phyloP scores from a whole-genome alignment of 2,888 invertebrate species.

The Philaethria dido region DNA sequence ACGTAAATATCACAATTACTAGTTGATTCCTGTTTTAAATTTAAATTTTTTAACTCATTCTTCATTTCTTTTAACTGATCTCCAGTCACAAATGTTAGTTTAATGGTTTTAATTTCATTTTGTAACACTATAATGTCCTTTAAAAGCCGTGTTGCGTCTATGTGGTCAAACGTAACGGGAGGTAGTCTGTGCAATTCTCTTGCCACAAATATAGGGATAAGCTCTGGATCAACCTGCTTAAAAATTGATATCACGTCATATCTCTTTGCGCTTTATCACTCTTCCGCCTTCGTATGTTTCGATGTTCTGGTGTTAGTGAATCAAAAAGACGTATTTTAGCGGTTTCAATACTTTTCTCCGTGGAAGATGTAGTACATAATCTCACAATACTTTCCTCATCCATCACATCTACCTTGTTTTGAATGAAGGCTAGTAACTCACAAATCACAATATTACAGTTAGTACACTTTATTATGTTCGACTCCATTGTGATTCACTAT shows the following conservation, averaged over 20 bases:
- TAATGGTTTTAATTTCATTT: no score
- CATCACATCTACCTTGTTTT: constrained; percentile 41
- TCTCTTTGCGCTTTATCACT: constrained; percentile 25
- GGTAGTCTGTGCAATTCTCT: constrained; percentile 36
- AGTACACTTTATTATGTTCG: constrained; percentile 14
- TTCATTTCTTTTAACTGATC: no score
- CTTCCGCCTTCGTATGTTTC: constrained; percentile 19
- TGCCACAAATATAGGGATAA: constrained; percentile 38
- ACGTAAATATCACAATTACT: no score
- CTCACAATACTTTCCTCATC: constrained; percentile 34
- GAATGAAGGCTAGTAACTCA: constrained; percentile 28
- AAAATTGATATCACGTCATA: neutral
- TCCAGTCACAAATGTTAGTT: no score
- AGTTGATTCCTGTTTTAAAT: no score
- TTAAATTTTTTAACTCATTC: no score
- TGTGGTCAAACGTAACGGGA: constrained; percentile 41
- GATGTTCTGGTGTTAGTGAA: constrained; percentile 25
- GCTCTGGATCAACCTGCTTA: constrained; percentile 35
- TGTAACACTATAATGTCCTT: constrained; percentile 15
- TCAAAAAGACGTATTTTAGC: constrained; percentile 42
- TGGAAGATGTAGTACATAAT: constrained; percentile 38
- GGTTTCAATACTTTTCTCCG: constrained; percentile 28
- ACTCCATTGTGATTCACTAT: no score
- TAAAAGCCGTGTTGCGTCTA: constrained; percentile 34
- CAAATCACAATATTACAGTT: constrained; percentile 32